These are phyloP conservation scores for Empis livida DNA, from an alignment of 2,888 invertebrate genomes.

Conservation along the genomic window DNA sequence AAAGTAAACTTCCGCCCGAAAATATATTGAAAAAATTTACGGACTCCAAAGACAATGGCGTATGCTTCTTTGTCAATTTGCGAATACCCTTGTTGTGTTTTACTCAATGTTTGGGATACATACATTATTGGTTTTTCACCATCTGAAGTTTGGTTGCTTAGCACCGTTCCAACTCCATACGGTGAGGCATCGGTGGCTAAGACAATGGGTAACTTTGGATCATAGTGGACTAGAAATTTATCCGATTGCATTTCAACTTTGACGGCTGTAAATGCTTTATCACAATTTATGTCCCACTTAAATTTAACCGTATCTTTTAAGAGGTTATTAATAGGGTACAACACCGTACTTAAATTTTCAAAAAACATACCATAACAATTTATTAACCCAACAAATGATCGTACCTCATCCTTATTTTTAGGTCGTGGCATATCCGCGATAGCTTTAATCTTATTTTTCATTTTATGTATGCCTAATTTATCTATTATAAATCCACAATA, in stretches of 20 bases:
- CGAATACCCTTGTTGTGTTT: slow-evolving; percentile 19
- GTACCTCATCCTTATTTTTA: too few species aligned
- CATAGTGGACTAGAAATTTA: slow-evolving; percentile 16
- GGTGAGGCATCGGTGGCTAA: slow-evolving; percentile 19
- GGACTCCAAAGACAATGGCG: slow-evolving; percentile 25
- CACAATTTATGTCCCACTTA: too few species aligned
- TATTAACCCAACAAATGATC: too few species aligned
- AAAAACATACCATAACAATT: too few species aligned
- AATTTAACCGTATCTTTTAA: too few species aligned
- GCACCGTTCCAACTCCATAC: slow-evolving; percentile 21
- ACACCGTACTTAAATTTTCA: too few species aligned
- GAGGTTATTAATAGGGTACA: too few species aligned
- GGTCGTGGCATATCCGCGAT: too few species aligned
- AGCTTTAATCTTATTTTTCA: too few species aligned
- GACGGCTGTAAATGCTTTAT: too few species aligned
- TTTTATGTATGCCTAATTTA: too few species aligned
- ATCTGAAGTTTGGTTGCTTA: slow-evolving; percentile 23
- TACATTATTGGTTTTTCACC: slow-evolving; percentile 28
- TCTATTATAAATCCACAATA: slow-evolving; percentile 20
- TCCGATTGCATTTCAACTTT: slow-evolving; percentile 18
- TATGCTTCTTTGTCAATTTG: slow-evolving; percentile 22
- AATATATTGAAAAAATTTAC: slow-evolving; percentile 29
- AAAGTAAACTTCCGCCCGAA: slow-evolving; percentile 26
- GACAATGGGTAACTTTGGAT: slow-evolving; percentile 17
- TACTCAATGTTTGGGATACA: slow-evolving; percentile 22